Conservation (phyloP, 2,797 vertebrate genomes). For the Stomatorhinus walkeri region DNA sequence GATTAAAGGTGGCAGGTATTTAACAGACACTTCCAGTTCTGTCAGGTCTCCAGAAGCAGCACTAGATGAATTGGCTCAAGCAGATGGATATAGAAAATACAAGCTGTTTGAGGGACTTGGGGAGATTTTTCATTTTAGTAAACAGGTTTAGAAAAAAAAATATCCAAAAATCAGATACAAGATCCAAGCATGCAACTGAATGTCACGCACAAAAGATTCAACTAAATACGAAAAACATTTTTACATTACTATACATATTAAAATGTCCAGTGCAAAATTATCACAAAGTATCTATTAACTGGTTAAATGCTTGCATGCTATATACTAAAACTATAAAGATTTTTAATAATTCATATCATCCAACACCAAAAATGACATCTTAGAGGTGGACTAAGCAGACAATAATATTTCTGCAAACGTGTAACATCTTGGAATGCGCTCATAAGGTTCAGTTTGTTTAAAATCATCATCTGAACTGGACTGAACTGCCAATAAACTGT, state of each 20-base stretch:
- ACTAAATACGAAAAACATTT: background rate
- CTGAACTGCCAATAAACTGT: background rate
- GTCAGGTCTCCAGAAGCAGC: background rate
- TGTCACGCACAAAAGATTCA: background rate
- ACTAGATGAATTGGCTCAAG: background rate
- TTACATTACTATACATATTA: background rate
- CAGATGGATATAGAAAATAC: background rate
- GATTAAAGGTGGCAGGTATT: background rate
- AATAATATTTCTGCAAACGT: background rate
- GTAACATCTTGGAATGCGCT: background rate
- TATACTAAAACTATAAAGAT: background rate
- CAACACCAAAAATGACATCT: background rate
- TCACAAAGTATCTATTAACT: background rate
- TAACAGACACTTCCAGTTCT: background rate
- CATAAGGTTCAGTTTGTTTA: background rate
- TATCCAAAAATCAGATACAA: background rate
- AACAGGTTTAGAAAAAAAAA: background rate
- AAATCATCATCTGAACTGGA: background rate
- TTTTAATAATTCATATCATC: background rate
- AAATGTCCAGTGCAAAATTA: background rate
- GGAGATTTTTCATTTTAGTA: background rate
- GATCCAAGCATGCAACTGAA: background rate
- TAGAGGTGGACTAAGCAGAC: background rate
- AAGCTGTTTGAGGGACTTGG: background rate
- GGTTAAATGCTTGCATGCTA: background rate